Evolutionary conservation across 2,888 invertebrate species (phyloP), one percentile per base, ranked within the genome.

Genomic region (Andrena praecox): DNA sequence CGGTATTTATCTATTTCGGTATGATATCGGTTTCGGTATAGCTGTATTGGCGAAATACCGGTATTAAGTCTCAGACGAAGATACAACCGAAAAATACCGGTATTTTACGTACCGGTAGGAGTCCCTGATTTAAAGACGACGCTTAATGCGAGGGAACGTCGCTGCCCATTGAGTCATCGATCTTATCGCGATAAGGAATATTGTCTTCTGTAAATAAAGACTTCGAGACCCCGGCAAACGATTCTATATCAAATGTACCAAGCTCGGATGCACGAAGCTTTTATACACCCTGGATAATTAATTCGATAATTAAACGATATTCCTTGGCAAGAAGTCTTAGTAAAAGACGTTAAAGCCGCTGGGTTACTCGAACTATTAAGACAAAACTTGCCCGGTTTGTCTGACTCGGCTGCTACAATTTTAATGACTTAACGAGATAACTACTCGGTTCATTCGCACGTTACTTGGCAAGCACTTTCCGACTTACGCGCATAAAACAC

Each of bases 361-460:
- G 27, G 29, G 1, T 48, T 64, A 56, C 52, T 78, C 33, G 0
- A 52, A n/a, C 8, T 48, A 50, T 12, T 16, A 60, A 79, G 75
- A 62, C 60, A 79, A 73, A 76, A 66, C 67, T 73, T 74, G 50
- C 16, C 31, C 59, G 48, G 29, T 74, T 84, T 62, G 29, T 63
- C 31, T 50, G 56, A 60, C 35, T 77, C 52, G 48, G 0, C 64
- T 70, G 56, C 56, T 67, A 71, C 48, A 62, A 76, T 84, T 66
- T 52, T 79, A 84, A 84, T 84, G 80, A 84, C 79, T 84, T 84
- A 84, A 84, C 50, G 56, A 80, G 76, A 62, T 63, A 48, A 62
- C 33, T 78, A 48, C 62, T 66, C 54, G 20, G n/a, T 71, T 50
- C 60, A 10, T 75, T 84, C 79, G 52, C 75, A 69, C 76, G 54